Evolutionary conservation across 2,797 vertebrate genomes (phyloP).

Genomic region (Bucorvus abyssinicus): DNA sequence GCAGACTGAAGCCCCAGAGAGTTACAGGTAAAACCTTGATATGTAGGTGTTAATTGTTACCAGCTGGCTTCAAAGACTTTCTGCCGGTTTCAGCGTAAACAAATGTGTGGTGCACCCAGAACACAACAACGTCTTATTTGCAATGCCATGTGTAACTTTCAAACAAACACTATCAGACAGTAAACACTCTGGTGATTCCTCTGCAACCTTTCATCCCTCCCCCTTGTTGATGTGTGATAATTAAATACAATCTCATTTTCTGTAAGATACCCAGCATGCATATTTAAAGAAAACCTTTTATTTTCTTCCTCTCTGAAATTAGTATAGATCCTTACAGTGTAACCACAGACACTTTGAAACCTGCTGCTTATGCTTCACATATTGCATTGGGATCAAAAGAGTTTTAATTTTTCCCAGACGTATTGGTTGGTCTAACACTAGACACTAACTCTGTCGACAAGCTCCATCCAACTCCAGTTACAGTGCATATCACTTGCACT

Average conservation of each 20-base stretch:
- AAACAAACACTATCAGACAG: neutral
- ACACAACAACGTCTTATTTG: neutral
- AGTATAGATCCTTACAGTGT: neutral
- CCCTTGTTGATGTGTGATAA: neutral
- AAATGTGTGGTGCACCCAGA: neutral
- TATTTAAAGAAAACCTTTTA: neutral
- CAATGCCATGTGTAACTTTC: neutral
- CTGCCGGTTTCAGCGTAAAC: constrained; percentile 25
- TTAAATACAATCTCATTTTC: constrained; percentile 8
- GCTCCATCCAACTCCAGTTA: neutral
- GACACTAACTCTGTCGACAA: neutral
- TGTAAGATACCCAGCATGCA: neutral
- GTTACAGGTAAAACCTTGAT: constrained; percentile 4
- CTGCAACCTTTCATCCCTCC: neutral
- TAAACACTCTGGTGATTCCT: neutral
- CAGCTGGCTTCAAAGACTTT: constrained; percentile 55
- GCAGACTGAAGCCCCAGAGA: neutral
- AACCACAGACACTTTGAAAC: neutral
- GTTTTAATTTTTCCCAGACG: neutral
- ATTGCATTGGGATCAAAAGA: neutral
- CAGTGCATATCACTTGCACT: neutral
- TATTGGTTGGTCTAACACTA: neutral
- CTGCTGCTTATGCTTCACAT: neutral
- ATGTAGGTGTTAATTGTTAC: constrained; percentile 55
- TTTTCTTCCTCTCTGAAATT: neutral